Evolutionary conservation across 1,140 invertebrate species (phyloP).

Genomic region (Leptinotarsa texana): DNA sequence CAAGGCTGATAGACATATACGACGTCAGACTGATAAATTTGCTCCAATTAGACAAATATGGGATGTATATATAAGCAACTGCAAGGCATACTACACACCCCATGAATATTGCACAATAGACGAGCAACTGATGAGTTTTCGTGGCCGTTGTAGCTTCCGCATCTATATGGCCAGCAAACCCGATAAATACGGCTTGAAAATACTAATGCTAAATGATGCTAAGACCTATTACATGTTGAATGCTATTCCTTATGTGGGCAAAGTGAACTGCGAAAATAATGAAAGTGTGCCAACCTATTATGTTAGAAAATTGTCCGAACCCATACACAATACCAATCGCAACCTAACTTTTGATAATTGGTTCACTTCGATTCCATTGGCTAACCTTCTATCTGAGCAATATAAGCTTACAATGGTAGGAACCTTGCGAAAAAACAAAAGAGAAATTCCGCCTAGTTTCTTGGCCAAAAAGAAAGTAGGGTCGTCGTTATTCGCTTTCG

Average conservation of each 20-base stretch:
- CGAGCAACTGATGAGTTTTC: slow-evolving; percentile 32
- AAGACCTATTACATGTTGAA: slow-evolving; percentile 34
- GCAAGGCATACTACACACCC: slow-evolving; percentile 44
- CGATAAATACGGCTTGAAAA: slow-evolving; percentile 30
- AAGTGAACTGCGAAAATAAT: slow-evolving; percentile 20
- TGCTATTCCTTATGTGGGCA: slow-evolving; percentile 31
- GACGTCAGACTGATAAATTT: slow-evolving; percentile 47
- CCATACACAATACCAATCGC: background rate
- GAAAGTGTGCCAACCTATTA: slow-evolving; percentile 25
- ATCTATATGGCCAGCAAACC: slow-evolving; percentile 31
- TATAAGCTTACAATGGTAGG: slow-evolving; percentile 41
- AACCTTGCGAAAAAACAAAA: slow-evolving; percentile 38
- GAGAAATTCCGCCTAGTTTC: slow-evolving; percentile 28
- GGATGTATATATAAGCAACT: slow-evolving; percentile 46
- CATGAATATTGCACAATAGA: slow-evolving; percentile 36
- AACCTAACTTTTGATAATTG: slow-evolving; percentile 29
- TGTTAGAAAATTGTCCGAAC: slow-evolving; percentile 18
- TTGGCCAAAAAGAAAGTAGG: slow-evolving; percentile 44
- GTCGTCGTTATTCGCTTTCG: slow-evolving; percentile 32
- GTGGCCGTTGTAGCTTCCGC: slow-evolving; percentile 28
- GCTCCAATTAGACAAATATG: slow-evolving; percentile 48
- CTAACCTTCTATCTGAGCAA: slow-evolving; percentile 24
- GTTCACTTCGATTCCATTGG: background rate
- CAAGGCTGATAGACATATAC: slow-evolving; percentile 1
- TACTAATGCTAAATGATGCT: slow-evolving; percentile 28